A percentile compares a stretch with the other conserved stretches of the same genome.
Conservation (phyloP, 2,113 vertebrate species). For the Alexandromys fortis region DNA sequence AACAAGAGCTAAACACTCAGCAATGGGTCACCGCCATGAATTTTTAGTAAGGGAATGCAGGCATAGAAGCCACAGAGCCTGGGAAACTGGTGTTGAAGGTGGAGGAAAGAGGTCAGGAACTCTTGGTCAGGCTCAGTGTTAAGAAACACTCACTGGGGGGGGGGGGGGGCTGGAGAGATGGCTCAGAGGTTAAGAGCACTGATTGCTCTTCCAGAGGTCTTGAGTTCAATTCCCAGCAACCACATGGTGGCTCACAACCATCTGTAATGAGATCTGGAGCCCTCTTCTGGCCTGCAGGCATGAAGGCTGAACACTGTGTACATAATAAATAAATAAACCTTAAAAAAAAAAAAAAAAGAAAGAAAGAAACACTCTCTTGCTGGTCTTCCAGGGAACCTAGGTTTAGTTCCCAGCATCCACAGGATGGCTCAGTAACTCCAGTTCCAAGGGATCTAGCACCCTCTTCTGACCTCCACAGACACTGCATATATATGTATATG, state of each 20-base stretch:
- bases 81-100: neutral
- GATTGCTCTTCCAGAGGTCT: no score
- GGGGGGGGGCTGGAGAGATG: no score
- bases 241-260: no score
- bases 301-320: no score
- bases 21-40: neutral
- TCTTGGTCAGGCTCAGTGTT: neutral
- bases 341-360: no score
- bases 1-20: neutral
- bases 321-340: no score
- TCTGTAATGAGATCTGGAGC: no score
- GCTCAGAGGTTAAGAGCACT: no score
- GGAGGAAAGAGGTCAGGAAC: neutral
- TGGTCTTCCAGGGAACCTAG: neutral
- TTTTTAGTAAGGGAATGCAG: neutral
- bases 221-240: no score
- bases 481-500: neutral
- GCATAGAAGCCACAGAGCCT: neutral
- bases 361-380: neutral
- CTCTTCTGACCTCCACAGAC: neutral
- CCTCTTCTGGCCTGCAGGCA: no score
- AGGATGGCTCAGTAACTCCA: neutral
- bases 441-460: neutral
- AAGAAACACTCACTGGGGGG: neutral
- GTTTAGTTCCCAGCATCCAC: neutral